phyloP scores from a whole-genome alignment of 2,113 vertebrate species.

The Ceyx melanurus region DNA sequence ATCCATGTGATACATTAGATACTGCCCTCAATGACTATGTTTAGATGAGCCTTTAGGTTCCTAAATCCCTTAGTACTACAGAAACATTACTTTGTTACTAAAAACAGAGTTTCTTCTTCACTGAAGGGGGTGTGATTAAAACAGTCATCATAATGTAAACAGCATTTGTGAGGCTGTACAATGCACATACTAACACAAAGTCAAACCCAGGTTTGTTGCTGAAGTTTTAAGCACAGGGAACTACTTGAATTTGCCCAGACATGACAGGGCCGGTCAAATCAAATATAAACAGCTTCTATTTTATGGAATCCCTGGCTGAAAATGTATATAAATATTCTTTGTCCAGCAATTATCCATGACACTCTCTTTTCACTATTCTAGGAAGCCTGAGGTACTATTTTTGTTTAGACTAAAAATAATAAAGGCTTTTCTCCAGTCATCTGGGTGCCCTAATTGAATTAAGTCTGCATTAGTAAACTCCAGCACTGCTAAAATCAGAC shows the following conservation, averaged over 20 bases:
- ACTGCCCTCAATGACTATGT: neutral
- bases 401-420: slow-evolving; percentile 58
- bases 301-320: slow-evolving; percentile 14
- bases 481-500: slow-evolving; percentile 11
- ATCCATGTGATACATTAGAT: neutral
- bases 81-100: neutral
- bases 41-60: neutral
- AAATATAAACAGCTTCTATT: slow-evolving; percentile 11
- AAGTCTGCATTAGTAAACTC: slow-evolving; percentile 13
- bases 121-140: neutral
- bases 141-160: neutral
- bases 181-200: neutral
- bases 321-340: slow-evolving; percentile 10
- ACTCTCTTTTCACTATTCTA: slow-evolving; percentile 21
- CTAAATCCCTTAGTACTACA: neutral
- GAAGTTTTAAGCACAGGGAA: neutral
- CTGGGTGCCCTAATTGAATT: slow-evolving; percentile 20
- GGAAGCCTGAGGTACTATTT: slow-evolving; percentile 43
- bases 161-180: neutral
- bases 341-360: neutral
- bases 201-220: neutral
- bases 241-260: slow-evolving; percentile 2
- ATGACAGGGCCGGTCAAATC: neutral
- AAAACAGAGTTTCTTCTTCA: neutral
- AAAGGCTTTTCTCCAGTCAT: slow-evolving; percentile 17